Conservation (phyloP, 2,888 invertebrate genomes). For the Ptychoptera albimana region DNA sequence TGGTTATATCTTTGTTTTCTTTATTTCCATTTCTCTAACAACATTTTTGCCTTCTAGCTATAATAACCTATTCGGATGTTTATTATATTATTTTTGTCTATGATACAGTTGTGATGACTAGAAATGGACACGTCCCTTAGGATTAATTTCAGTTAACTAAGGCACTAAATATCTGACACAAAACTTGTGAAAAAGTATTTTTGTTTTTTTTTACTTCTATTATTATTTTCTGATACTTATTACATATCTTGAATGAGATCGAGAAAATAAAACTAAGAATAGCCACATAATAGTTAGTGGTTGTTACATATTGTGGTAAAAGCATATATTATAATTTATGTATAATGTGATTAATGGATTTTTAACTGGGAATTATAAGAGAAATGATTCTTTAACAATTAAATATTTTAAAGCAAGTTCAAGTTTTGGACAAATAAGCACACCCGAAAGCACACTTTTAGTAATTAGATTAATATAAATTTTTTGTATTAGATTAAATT, state of each 20-base stretch:
- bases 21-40: not conserved
- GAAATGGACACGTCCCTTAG: not conserved
- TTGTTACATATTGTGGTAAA: not conserved
- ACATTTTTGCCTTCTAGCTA: not conserved
- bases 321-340: not conserved
- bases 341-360: not conserved
- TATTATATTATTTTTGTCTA: not conserved
- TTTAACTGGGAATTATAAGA: too few species aligned
- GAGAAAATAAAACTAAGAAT: not conserved
- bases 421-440: too few species aligned
- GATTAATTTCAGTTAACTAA: not conserved
- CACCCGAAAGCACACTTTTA: too few species aligned
- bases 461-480: too few species aligned
- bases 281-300: not conserved
- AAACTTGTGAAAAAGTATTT: not conserved
- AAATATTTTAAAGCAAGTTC: too few species aligned
- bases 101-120: not conserved
- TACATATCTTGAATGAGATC: not conserved
- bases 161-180: not conserved
- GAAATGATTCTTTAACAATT: too few species aligned
- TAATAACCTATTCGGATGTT: too few species aligned
- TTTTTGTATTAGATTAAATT: too few species aligned
- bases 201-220: not conserved
- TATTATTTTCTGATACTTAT: not conserved
- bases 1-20: too few species aligned